Conservation (phyloP, 2,113 vertebrate genomes). For the Pleuronectes platessa region DNA sequence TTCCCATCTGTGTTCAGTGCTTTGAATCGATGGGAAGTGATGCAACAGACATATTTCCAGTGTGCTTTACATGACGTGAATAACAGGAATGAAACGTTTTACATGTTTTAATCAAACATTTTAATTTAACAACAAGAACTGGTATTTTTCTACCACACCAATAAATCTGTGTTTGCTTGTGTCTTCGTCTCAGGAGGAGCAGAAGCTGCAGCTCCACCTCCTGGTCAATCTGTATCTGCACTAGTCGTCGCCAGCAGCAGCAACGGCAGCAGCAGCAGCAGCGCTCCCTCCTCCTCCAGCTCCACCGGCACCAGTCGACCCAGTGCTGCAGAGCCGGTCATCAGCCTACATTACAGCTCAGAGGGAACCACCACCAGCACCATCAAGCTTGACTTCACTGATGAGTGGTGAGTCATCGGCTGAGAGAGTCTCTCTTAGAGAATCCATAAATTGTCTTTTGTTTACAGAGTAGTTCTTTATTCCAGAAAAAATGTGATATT, state of each 20-base stretch:
- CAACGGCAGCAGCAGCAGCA: neutral
- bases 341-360: slow-evolving; percentile 98
- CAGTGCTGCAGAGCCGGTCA: slow-evolving; percentile 90
- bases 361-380: slow-evolving; percentile 98
- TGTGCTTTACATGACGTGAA: slow-evolving; percentile 25
- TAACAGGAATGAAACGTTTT: neutral
- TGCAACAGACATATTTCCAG: slow-evolving; percentile 44
- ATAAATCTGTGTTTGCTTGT: slow-evolving; percentile 8
- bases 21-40: slow-evolving; percentile 38
- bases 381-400: slow-evolving; percentile 98
- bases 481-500: neutral
- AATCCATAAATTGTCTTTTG: neutral
- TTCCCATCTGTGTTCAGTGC: slow-evolving; percentile 27
- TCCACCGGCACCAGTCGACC: slow-evolving; percentile 73
- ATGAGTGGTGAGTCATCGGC: slow-evolving; percentile 92
- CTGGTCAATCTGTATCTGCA: slow-evolving; percentile 34
- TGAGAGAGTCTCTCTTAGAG: too few relatives aligned
- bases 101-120: neutral
- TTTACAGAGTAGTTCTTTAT: neutral
- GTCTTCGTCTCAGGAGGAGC: slow-evolving; percentile 77
- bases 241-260: slow-evolving; percentile 13
- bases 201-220: slow-evolving; percentile 75
- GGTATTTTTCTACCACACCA: neutral
- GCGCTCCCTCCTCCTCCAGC: slow-evolving; percentile 1
- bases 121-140: neutral